Evolutionary conservation across 2,888 invertebrate species (phyloP).

Genomic region (Diaperis boleti): DNA sequence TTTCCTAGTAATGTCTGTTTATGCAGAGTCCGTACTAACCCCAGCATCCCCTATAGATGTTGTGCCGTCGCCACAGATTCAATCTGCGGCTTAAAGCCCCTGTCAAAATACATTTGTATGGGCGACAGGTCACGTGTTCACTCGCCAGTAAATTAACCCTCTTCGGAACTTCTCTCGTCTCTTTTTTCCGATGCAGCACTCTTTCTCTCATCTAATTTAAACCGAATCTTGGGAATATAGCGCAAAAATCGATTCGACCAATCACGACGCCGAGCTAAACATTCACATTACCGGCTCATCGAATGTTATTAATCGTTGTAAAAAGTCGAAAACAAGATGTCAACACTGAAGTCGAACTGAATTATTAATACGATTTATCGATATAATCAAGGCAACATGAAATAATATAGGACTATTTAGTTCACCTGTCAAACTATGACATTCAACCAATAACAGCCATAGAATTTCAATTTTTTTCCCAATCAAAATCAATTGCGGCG

Average conservation of each 20-base stretch:
- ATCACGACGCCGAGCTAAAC: constrained; percentile 3
- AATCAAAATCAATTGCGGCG: no score
- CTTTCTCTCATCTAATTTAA: constrained; percentile 29
- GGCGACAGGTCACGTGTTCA: constrained; percentile 42
- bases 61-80: constrained; percentile 22
- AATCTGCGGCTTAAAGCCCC: constrained; percentile 18
- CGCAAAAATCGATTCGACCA: constrained; percentile 24
- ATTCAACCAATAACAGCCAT: no score
- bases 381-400: constrained; percentile 12
- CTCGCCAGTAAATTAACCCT: constrained; percentile 37
- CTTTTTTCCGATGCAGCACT: constrained; percentile 14
- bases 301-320: constrained; percentile 22
- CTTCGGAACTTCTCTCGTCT: constrained; percentile 18
- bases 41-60: no score
- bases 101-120: constrained; percentile 44
- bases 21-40: no score
- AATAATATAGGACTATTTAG: constrained; percentile 19
- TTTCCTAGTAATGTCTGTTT: no score
- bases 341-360: constrained; percentile 16
- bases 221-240: constrained; percentile 18
- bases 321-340: constrained; percentile 11
- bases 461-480: no score
- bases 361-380: constrained; percentile 24
- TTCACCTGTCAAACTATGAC: no score
- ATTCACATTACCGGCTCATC: constrained; percentile 23